A percentile compares a stretch with the other conserved stretches of the same genome.
Evolutionary conservation across 2,113 vertebrate species (phyloP).

Genomic region (Coptodon rendalli): DNA sequence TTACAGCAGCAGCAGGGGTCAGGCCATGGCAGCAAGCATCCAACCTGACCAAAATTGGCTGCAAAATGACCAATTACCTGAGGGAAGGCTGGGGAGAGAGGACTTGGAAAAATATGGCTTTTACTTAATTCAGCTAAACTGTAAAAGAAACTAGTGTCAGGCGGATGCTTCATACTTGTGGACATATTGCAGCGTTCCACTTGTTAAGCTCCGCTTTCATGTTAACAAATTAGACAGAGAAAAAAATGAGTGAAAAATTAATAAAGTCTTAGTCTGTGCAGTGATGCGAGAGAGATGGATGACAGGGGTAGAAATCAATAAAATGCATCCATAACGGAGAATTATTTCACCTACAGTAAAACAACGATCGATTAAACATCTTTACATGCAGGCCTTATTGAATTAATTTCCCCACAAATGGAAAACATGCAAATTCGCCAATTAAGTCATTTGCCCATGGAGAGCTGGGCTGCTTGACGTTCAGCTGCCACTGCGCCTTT

Average conservation of each 20-base stretch:
- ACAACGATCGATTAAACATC: constrained; percentile 66
- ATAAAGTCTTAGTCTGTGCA: constrained; percentile 7
- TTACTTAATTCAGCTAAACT: constrained; percentile 74
- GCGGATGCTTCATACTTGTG: constrained; percentile 27
- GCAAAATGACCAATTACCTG: constrained; percentile 78
- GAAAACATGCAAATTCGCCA: constrained; percentile 86
- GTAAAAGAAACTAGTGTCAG: constrained; percentile 66
- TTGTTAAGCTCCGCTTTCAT: constrained; percentile 34
- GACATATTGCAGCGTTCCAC: constrained; percentile 9
- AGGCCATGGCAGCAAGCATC: constrained; percentile 69
- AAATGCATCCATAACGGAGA: constrained; percentile 1
- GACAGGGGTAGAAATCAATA: background rate
- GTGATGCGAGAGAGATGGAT: constrained; percentile 6
- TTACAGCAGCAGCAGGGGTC: constrained; percentile 76
- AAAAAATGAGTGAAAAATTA: constrained; percentile 28
- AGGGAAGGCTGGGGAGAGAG: constrained; percentile 60
- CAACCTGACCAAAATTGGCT: constrained; percentile 74
- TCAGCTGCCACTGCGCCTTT: constrained; percentile 91
- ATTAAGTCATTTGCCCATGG: constrained; percentile 86
- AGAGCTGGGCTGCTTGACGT: constrained; percentile 81
- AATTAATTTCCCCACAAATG: constrained; percentile 83
- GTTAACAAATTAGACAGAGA: constrained; percentile 8
- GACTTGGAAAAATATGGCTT: constrained; percentile 66
- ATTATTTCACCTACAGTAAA: constrained; percentile 52
- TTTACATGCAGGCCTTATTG: constrained; percentile 78